These are phyloP conservation scores for Micrasema minimum DNA, from an alignment of 1,140 invertebrate genomes.

Conservation along the genomic window DNA sequence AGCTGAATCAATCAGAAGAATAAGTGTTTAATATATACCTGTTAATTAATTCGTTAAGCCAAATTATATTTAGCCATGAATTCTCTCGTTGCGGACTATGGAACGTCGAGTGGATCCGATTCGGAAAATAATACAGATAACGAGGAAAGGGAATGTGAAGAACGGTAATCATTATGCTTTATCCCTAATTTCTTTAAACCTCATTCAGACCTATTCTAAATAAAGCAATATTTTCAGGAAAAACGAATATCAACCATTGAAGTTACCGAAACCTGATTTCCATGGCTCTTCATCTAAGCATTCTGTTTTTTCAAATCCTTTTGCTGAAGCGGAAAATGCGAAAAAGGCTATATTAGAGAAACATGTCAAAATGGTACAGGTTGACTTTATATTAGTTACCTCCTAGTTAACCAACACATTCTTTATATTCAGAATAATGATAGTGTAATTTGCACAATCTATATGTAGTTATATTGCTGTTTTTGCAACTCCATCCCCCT, in stretches of 20 bases:
- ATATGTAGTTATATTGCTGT: too few relatives aligned
- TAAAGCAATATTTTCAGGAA: too few relatives aligned
- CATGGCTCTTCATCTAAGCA: constrained; percentile 58
- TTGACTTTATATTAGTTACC: constrained; percentile 40
- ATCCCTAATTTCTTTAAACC: too few relatives aligned
- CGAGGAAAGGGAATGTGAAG: constrained; percentile 4
- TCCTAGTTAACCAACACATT: neutral
- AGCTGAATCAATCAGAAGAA: too few relatives aligned
- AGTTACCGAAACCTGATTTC: constrained; percentile 63
- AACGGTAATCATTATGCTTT: too few relatives aligned
- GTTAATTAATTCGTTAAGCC: too few relatives aligned
- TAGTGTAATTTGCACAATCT: too few relatives aligned
- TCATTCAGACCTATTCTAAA: too few relatives aligned
- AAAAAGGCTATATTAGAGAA: constrained; percentile 90
- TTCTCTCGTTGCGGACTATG: constrained; percentile 62
- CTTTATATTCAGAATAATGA: too few relatives aligned
- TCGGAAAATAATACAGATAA: constrained; percentile 32
- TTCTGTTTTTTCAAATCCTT: constrained; percentile 89
- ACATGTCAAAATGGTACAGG: constrained; percentile 90
- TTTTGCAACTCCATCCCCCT: too few relatives aligned
- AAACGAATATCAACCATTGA: constrained; percentile 47
- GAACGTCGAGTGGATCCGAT: constrained; percentile 55
- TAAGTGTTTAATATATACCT: too few relatives aligned
- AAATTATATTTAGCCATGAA: constrained; percentile 59
- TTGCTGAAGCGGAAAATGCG: constrained; percentile 86